Base-by-base conservation (phyloP, 2,113 vertebrate genomes). In the Sorex fumeus region DNA sequence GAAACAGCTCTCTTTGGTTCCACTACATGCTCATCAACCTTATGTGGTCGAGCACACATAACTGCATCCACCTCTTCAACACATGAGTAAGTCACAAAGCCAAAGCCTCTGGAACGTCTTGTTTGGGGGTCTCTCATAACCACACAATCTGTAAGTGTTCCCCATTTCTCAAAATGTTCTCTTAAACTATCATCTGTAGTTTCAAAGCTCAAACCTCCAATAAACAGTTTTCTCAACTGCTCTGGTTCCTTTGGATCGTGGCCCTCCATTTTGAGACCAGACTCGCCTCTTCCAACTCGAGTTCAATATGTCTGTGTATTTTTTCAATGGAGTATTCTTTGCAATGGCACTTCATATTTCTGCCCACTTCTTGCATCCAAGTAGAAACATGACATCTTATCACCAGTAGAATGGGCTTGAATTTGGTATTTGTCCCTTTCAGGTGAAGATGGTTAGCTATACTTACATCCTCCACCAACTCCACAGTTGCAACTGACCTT, bases 131-230 rank as follows among this genome's bases (percentile, higher is more conserved):
- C 99, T 97, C 99, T 98, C 99, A 99, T 99, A 98, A 99, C 99
- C 98, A 99, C 99, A 96, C 99, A 99, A 94, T 99, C 99, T 50
- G 99, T 99, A 64, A 99, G 99, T 0, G 98, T 98, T 85, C 99
- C 99, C 99, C 99, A 99, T 99, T 99, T 98, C 96, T 99, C 99
- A 95, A 99, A 99, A 97, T 99, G 99, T 96, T 98, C 98, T n/a
- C n/a, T n/a, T n/a, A n/a, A n/a, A n/a, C n/a, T n/a, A n/a, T n/a
- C n/a, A n/a, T n/a, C n/a, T n/a, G n/a, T n/a, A n/a, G n/a, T n/a
- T n/a, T n/a, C n/a, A n/a, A n/a, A n/a, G n/a, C n/a, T n/a, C n/a
- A n/a, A n/a, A n/a, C n/a, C n/a, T n/a, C n/a, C n/a, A n/a, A n/a
- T n/a, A n/a, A n/a, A n/a, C n/a, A n/a, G n/a, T n/a, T n/a, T n/a